Evolutionary conservation across 1,140 invertebrate genomes (phyloP).

Genomic region (Neodiprion pinetum): DNA sequence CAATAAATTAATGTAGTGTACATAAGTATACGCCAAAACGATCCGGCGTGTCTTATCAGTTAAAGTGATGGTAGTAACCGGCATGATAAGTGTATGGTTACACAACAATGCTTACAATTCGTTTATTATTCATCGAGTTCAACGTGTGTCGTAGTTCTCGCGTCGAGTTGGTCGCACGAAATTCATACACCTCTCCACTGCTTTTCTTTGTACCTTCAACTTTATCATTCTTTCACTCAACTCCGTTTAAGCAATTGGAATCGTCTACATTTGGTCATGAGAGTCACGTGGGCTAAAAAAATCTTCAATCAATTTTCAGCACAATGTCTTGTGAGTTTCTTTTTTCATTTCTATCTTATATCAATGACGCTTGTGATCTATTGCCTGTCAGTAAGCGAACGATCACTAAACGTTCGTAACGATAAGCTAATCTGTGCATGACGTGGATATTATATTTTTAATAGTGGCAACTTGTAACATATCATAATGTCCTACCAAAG

Average conservation of each 20-base stretch:
- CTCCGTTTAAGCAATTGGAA: not conserved
- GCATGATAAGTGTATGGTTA: conserved; percentile 2
- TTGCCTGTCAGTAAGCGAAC: too few relatives aligned
- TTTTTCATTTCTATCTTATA: not conserved
- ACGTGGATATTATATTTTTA: too few relatives aligned
- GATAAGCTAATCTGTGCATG: too few relatives aligned
- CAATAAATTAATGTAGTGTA: too few relatives aligned
- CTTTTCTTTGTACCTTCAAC: too few relatives aligned
- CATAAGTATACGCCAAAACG: not conserved
- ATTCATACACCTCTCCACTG: too few relatives aligned
- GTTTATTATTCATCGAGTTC: not conserved
- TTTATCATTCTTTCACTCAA: not conserved
- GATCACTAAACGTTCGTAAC: too few relatives aligned
- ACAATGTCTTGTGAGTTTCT: not conserved
- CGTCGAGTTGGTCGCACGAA: not conserved
- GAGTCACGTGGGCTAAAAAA: not conserved
- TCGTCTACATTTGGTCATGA: not conserved
- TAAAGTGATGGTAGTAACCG: not conserved
- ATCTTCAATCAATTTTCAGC: not conserved
- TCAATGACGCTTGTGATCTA: too few relatives aligned
- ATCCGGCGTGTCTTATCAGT: not conserved
- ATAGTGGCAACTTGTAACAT: too few relatives aligned
- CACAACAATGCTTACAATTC: not conserved
- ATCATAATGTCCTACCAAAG: too few relatives aligned
- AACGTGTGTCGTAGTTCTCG: not conserved